Evolutionary conservation across 2,888 invertebrate species (phyloP), one percentile per base, ranked within the genome.

Genomic region (Chironomus tentans): DNA sequence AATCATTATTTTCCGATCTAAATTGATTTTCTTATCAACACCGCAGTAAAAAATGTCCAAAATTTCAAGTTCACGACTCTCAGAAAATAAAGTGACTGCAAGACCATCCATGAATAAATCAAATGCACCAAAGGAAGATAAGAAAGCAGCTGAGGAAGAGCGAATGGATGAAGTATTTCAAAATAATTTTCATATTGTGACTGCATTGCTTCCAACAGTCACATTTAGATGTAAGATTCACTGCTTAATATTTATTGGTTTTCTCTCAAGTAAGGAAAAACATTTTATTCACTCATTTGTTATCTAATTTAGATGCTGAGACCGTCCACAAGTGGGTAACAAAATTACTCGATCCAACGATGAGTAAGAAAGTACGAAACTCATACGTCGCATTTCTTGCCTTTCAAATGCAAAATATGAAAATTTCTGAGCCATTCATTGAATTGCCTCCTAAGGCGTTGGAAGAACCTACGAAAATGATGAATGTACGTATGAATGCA

Each of bases 321-420:
- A 15, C 18, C 7, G 56, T 65, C 21, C 21, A 24, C 3, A 65
- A 24, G 21, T 65, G 65, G 65, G 21, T 65, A 5, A 21, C 65
- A 2, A 65, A 24, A 21, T 24, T 65, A 10, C 21, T 65, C 12
- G 65, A 65, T n/a, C 65, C 65, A 7, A 13, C 21, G 13, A 10
- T 65, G 7, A 21, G 12, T 7, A 65, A 3, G 4, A 18, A 21
- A 21, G 13, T 24, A 22, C 65, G 65, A 5, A 65, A 65, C 21
- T 21, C 65, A 1, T 65, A 24, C 12, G 13, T 65, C 7, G 65
- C 65, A 24, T 65, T 22, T 65, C 21, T 65, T 13, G 5, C 21
- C 5, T 65, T 65, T 65, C 65, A 65, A 65, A 65, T 65, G 65
- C 65, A 65, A 65, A 65, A 65, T 21, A 65, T 65, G 65, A 65